These are phyloP conservation scores for Psittacula cyanocephala DNA, from an alignment of 2,113 vertebrate genomes.

Conservation along the genomic window DNA sequence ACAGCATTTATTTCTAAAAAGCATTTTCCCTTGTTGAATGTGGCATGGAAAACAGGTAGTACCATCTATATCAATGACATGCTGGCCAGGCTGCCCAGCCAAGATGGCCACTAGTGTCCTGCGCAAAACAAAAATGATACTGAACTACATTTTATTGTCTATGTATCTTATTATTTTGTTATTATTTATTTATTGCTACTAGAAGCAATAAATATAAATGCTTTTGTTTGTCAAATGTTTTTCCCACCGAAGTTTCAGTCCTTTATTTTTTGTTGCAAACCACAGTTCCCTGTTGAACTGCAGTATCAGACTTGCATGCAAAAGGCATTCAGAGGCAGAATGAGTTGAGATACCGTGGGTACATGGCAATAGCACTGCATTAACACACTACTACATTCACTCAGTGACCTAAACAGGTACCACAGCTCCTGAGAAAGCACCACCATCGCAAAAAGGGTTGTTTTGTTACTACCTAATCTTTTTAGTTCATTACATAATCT, in stretches of 20 bases:
- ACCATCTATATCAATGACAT: neutral
- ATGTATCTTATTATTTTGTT: neutral
- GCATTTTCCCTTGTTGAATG: neutral
- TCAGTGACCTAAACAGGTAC: neutral
- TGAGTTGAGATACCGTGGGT: neutral
- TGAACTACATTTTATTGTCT: neutral
- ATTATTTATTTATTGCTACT: neutral
- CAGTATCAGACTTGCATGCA: no score
- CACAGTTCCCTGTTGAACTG: neutral
- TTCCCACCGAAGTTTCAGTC: neutral
- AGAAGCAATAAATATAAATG: neutral
- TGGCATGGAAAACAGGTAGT: neutral
- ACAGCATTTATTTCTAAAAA: neutral
- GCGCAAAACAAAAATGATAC: neutral
- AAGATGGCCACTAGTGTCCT: neutral
- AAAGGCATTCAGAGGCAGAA: neutral
- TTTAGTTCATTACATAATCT: neutral
- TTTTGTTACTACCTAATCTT: neutral
- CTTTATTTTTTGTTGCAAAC: neutral
- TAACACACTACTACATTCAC: accelerated
- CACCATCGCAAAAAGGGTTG: neutral
- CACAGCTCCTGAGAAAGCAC: neutral
- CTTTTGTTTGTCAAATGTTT: neutral
- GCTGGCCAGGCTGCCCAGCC: neutral
- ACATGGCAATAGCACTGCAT: no score